These are phyloP conservation scores for Mormyrus lacerda DNA, from an alignment of 2,113 vertebrate genomes.

Conservation along the genomic window DNA sequence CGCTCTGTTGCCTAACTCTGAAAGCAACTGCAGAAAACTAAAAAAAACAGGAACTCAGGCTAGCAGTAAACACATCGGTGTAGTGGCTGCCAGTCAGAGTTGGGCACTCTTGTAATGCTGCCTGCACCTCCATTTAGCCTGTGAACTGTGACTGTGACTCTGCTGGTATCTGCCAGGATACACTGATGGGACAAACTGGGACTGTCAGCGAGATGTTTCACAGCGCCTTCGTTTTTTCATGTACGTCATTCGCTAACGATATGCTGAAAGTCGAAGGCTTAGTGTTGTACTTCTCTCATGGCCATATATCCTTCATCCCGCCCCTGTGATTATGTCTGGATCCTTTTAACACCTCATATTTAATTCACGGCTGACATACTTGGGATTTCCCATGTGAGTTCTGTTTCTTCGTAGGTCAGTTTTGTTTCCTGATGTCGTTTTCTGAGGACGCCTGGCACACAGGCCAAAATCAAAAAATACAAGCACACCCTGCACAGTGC, in stretches of 20 bases:
- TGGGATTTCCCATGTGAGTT: neutral
- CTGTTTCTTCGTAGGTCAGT: neutral
- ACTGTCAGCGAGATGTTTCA: neutral
- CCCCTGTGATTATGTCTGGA: neutral
- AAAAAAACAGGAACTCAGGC: conserved; percentile 15
- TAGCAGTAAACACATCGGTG: neutral
- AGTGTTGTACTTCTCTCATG: neutral
- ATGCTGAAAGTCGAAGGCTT: neutral
- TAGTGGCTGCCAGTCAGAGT: conserved; percentile 10
- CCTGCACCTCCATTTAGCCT: neutral
- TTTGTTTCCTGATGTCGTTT: neutral
- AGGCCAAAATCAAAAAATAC: neutral
- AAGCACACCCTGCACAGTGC: neutral
- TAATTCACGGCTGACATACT: neutral
- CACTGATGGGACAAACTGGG: neutral
- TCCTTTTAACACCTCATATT: neutral
- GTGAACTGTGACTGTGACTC: neutral
- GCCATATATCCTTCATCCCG: neutral
- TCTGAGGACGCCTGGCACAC: neutral
- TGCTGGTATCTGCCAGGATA: neutral
- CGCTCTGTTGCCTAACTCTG: conserved; percentile 1
- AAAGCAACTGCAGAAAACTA: neutral
- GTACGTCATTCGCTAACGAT: neutral
- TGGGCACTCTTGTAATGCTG: neutral
- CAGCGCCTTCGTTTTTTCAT: neutral